These are phyloP conservation scores for Grantiella picta DNA, from an alignment of 2,113 vertebrate species.

Conservation along the genomic window DNA sequence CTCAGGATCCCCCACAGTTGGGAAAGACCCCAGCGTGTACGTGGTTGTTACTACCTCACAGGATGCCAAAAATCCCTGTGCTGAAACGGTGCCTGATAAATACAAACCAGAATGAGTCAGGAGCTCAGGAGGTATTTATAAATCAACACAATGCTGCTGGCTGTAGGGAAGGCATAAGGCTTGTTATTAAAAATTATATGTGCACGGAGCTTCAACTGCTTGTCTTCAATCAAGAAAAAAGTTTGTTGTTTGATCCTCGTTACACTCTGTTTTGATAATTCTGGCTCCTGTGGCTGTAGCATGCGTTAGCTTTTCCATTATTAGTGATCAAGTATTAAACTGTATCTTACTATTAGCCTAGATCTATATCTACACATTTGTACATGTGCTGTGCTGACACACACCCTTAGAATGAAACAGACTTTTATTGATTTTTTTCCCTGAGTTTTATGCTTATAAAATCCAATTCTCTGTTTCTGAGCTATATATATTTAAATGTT, in stretches of 20 bases:
- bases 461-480: background rate
- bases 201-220: background rate
- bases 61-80: background rate
- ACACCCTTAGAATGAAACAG: background rate
- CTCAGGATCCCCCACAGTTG: constrained; percentile 11
- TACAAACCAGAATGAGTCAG: background rate
- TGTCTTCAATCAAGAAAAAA: background rate
- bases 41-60: background rate
- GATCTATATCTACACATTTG: background rate
- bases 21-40: background rate
- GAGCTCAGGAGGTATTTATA: background rate
- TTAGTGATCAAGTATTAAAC: constrained; percentile 32
- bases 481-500: background rate
- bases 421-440: background rate
- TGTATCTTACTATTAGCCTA: background rate
- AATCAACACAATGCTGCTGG: background rate
- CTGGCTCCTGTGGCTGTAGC: background rate
- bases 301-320: constrained; percentile 36
- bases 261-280: background rate
- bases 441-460: background rate
- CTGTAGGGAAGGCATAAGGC: background rate
- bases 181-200: background rate
- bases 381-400: background rate
- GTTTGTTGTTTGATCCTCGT: constrained; percentile 6
- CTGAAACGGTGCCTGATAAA: background rate